These are phyloP conservation scores for Andrena flavipes DNA, from an alignment of 2,888 invertebrate species.

Conservation along the genomic window DNA sequence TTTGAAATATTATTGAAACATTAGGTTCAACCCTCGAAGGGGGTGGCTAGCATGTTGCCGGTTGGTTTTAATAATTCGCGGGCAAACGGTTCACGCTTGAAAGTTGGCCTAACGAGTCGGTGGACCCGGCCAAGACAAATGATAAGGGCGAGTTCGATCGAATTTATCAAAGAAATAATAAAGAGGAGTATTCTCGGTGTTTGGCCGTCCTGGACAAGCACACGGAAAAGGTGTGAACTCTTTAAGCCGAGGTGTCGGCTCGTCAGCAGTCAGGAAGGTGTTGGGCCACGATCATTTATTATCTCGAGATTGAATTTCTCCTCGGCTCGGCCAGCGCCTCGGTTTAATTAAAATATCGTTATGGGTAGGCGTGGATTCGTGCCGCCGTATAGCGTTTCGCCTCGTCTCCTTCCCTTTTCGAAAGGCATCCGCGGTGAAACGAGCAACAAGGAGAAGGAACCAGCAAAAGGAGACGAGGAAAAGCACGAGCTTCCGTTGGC, in stretches of 20 bases:
- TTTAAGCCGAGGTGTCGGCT: conserved; percentile 80
- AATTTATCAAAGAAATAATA: conserved; percentile 73
- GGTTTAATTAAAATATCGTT: conserved; percentile 85
- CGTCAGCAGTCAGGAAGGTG: conserved; percentile 83
- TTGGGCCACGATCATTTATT: conserved; percentile 84
- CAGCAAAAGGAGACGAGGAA: conserved; percentile 37
- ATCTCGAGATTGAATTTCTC: conserved; percentile 85
- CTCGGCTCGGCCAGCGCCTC: conserved; percentile 78
- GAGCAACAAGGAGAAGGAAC: conserved; percentile 40
- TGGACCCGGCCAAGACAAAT: conserved; percentile 62
- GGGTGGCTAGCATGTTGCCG: conserved; percentile 9
- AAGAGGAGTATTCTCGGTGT: conserved; percentile 63
- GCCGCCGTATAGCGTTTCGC: conserved; percentile 77
- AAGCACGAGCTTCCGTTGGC: conserved; percentile 64
- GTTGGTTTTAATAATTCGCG: conserved; percentile 3
- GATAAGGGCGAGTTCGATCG: conserved; percentile 69
- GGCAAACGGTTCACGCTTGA: conserved; percentile 6
- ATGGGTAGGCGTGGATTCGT: conserved; percentile 84
- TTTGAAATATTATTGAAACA: neutral
- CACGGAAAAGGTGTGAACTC: conserved; percentile 82
- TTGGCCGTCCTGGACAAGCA: conserved; percentile 61
- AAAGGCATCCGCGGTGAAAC: conserved; percentile 57
- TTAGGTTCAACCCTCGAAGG: conserved; percentile 2
- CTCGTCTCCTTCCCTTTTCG: conserved; percentile 67
- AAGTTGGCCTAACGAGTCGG: conserved; percentile 17